Conservation (phyloP, 1,140 invertebrate genomes). For the Drosophila arizonae region DNA sequence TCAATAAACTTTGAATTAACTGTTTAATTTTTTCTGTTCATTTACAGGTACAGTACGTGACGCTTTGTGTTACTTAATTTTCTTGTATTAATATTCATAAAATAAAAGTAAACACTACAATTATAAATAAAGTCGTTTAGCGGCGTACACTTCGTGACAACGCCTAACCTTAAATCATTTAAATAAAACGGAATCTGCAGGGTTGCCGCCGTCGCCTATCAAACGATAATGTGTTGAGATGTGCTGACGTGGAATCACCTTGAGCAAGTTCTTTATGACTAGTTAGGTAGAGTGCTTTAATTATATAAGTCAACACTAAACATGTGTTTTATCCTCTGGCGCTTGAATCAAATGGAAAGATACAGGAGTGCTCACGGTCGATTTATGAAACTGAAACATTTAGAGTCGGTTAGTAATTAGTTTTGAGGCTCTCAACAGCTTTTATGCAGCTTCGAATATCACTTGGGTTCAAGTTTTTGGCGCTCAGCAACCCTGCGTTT, state of each 20-base stretch:
- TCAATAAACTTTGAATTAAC: no score
- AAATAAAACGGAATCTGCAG: not conserved
- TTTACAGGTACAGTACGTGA: conserved; percentile 47
- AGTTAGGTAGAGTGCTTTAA: no score
- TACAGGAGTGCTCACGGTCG: no score
- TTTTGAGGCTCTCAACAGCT: not conserved
- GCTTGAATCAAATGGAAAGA: no score
- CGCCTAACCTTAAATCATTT: conserved; percentile 27
- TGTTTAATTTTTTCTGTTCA: not conserved
- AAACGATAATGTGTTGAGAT: no score
- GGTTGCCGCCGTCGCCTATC: no score
- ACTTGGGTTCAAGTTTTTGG: conserved; percentile 14
- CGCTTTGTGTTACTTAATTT: no score
- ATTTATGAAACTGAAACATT: no score
- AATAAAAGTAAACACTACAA: conserved; percentile 7
- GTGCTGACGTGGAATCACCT: no score
- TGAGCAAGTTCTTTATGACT: no score
- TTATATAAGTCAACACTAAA: no score
- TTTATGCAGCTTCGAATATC: conserved; percentile 21
- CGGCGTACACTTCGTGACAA: not conserved
- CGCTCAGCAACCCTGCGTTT: conserved; percentile 59
- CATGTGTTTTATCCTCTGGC: no score
- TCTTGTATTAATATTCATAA: conserved; percentile 7
- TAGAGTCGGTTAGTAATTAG: not conserved
- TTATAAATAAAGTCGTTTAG: not conserved